phyloP scores from a whole-genome alignment of 2,888 invertebrate species.

The Hedya salicella region DNA sequence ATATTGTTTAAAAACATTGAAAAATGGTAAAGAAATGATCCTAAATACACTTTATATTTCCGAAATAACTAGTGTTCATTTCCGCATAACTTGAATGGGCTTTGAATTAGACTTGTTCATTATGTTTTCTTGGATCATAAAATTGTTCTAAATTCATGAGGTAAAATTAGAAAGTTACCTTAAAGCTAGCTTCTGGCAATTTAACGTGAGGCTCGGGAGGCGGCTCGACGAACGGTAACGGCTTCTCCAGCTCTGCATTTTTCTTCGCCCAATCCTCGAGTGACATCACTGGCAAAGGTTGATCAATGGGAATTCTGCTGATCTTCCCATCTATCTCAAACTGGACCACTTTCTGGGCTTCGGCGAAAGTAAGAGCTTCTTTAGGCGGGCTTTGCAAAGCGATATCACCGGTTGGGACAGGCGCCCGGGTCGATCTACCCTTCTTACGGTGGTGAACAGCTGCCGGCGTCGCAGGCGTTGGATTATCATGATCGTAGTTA shows the following conservation, averaged over 20 bases:
- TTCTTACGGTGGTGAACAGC: conserved; percentile 87
- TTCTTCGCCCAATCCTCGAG: conserved; percentile 87
- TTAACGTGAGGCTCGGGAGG: conserved; percentile 77
- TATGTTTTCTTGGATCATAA: too few species aligned
- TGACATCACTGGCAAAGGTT: conserved; percentile 88
- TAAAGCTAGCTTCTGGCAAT: conserved; percentile 78
- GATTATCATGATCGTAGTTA: conserved; percentile 93
- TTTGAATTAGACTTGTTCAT: too few species aligned
- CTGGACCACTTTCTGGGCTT: conserved; percentile 93
- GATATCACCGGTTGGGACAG: conserved; percentile 85
- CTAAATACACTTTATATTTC: too few species aligned
- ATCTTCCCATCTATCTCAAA: conserved; percentile 94
- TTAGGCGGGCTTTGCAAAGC: conserved; percentile 83
- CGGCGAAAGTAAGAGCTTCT: conserved; percentile 92
- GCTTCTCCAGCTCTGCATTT: conserved; percentile 77
- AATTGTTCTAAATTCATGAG: too few species aligned
- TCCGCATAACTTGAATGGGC: too few species aligned
- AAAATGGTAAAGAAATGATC: too few species aligned
- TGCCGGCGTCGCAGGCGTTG: conserved; percentile 86
- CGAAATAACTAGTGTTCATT: too few species aligned
- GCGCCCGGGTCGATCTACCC: conserved; percentile 82
- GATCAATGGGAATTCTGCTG: conserved; percentile 87
- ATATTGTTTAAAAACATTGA: too few species aligned
- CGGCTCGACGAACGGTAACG: conserved; percentile 73
- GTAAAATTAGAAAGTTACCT: conserved; percentile 56